Evolutionary conservation across 30 jellyfish, hydroid and myxozoan genomes (phyloP).

Genomic region (Rhopilema esculentum): DNA sequence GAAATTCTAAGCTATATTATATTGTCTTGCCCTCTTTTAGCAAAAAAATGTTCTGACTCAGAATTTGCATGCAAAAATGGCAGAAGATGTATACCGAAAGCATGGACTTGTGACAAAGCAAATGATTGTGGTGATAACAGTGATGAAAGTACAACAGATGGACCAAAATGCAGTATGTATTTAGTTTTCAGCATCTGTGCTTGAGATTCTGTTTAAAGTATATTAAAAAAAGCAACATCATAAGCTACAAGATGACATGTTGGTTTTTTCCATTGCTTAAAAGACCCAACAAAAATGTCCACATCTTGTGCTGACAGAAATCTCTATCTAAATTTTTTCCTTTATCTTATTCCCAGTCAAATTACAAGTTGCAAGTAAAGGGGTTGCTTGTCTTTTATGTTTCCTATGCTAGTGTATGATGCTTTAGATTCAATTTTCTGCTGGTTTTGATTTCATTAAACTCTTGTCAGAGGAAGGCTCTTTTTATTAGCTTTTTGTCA

Average conservation of each 20-base stretch:
- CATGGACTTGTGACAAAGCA: slow-evolving; percentile 84
- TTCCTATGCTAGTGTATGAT: no score
- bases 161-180: slow-evolving; percentile 72
- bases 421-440: no score
- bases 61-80: slow-evolving; percentile 78
- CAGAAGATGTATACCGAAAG: slow-evolving; percentile 69
- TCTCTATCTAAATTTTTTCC: no score
- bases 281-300: no score
- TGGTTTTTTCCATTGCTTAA: no score
- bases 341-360: no score
- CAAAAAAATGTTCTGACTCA: slow-evolving; percentile 34
- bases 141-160: slow-evolving; percentile 83
- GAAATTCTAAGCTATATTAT: neutral
- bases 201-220: neutral
- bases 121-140: slow-evolving; percentile 92
- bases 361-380: neutral
- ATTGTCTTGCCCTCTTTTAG: neutral
- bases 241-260: no score
- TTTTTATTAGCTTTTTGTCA: no score
- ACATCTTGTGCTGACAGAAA: no score
- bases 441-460: no score
- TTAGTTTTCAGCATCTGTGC: neutral
- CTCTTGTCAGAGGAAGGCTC: no score
- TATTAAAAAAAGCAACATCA: no score
- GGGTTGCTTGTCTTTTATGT: neutral